These are phyloP conservation scores for Timema podura DNA, from an alignment of 2,888 invertebrate genomes.

Conservation along the genomic window DNA sequence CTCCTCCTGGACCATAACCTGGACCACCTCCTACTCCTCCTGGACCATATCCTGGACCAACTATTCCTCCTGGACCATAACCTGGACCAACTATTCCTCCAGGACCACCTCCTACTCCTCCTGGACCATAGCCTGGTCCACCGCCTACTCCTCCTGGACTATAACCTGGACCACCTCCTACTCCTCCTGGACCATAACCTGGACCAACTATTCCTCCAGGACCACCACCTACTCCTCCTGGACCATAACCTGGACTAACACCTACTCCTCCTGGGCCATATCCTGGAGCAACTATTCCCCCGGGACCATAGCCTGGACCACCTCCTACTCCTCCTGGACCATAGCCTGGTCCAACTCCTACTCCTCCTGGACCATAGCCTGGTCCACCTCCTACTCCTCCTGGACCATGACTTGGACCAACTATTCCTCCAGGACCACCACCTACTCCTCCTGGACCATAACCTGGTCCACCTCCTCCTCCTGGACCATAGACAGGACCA, in stretches of 20 bases:
- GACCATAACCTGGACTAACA: constrained; percentile 24
- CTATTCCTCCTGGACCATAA: constrained; percentile 4
- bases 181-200: constrained; percentile 14
- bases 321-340: constrained; percentile 20
- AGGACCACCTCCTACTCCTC: background rate
- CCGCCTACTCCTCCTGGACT: background rate
- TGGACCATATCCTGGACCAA: background rate
- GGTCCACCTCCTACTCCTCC: background rate
- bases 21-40: background rate
- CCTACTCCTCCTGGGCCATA: constrained; percentile 27
- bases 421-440: background rate
- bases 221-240: constrained; percentile 3
- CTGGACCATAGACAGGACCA: constrained; percentile 17
- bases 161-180: too few relatives aligned
- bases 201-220: constrained; percentile 13
- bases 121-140: constrained; percentile 1
- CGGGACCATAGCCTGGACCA: constrained; percentile 22
- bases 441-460: constrained; percentile 14
- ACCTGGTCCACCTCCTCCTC: background rate
- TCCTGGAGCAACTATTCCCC: constrained; percentile 31
- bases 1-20: constrained; percentile 23
- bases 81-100: constrained; percentile 13
- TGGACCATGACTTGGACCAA: constrained; percentile 16
- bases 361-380: too few relatives aligned
- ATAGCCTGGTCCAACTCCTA: constrained; percentile 15